Evolutionary conservation across 2,888 invertebrate species (phyloP).

Genomic region (Cremastinae sp.): DNA sequence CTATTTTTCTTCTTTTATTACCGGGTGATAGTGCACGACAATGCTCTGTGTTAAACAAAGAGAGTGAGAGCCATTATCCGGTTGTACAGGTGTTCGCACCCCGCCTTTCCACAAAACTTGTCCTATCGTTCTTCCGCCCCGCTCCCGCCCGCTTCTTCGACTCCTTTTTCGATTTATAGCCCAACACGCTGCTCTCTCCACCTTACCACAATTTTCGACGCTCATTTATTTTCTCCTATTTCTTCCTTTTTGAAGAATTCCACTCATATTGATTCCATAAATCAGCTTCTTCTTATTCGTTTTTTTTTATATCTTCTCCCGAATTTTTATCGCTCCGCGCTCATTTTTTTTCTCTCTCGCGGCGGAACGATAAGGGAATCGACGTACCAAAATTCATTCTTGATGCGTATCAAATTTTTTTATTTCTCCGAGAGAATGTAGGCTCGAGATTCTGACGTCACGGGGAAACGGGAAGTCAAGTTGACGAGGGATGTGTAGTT

Average conservation of each 20-base stretch:
- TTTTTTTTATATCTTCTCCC: neutral
- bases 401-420: too few species aligned
- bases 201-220: neutral
- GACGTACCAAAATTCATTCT: slow-evolving; percentile 18
- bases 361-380: neutral
- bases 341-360: too few species aligned
- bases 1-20: slow-evolving; percentile 45
- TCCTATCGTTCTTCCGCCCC: slow-evolving; percentile 32
- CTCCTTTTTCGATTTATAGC: slow-evolving; percentile 55
- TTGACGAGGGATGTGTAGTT: slow-evolving; percentile 8
- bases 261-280: too few species aligned
- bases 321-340: neutral
- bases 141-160: slow-evolving; percentile 34
- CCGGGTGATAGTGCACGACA: slow-evolving; percentile 32
- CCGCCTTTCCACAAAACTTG: slow-evolving; percentile 52
- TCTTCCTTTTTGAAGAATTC: slow-evolving; percentile 2
- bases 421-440: neutral
- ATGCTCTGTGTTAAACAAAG: slow-evolving; percentile 54
- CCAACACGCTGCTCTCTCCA: slow-evolving; percentile 4
- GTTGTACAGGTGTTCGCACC: slow-evolving; percentile 58
- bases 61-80: slow-evolving; percentile 54
- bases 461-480: neutral
- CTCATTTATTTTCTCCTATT: neutral
- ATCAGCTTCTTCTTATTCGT: neutral
- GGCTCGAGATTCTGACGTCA: too few species aligned